These are phyloP conservation scores for Ancistrus triradiatus DNA, from an alignment of 2,113 vertebrate species.

Conservation along the genomic window DNA sequence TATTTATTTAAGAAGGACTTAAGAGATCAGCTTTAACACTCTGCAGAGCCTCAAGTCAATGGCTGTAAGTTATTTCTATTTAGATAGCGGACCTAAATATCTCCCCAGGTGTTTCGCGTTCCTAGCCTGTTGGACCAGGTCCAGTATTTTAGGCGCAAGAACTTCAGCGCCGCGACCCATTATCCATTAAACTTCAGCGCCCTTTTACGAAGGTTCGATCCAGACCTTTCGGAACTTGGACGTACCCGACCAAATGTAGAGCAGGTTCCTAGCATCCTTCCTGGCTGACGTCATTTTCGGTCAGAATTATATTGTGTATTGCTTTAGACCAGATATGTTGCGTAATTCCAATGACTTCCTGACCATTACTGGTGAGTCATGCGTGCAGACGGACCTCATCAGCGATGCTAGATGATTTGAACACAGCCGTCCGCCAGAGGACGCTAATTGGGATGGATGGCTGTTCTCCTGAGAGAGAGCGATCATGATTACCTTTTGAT, in stretches of 20 bases:
- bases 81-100: slow-evolving; percentile 26
- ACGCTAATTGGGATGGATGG: slow-evolving; percentile 65
- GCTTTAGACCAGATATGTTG: not conserved
- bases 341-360: slow-evolving; percentile 26
- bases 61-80: slow-evolving; percentile 42
- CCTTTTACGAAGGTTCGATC: no score
- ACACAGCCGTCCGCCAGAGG: slow-evolving; percentile 43
- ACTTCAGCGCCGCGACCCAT: no score
- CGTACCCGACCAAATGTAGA: no score
- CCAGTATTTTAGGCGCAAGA: slow-evolving; percentile 18
- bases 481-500: slow-evolving; percentile 56
- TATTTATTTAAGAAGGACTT: slow-evolving; percentile 43
- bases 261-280: not conserved
- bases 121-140: slow-evolving; percentile 13
- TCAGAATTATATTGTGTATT: not conserved
- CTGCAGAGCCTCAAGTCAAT: slow-evolving; percentile 33
- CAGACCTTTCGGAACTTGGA: not conserved
- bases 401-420: slow-evolving; percentile 59
- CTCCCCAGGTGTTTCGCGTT: slow-evolving; percentile 36
- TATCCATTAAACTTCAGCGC: no score
- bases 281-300: not conserved
- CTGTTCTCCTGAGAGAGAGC: slow-evolving; percentile 47
- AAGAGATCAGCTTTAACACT: slow-evolving; percentile 41
- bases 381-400: slow-evolving; percentile 63
- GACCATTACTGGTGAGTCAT: slow-evolving; percentile 62